phyloP scores from a whole-genome alignment of 2,888 invertebrate species.

The Linyphia triangularis region DNA sequence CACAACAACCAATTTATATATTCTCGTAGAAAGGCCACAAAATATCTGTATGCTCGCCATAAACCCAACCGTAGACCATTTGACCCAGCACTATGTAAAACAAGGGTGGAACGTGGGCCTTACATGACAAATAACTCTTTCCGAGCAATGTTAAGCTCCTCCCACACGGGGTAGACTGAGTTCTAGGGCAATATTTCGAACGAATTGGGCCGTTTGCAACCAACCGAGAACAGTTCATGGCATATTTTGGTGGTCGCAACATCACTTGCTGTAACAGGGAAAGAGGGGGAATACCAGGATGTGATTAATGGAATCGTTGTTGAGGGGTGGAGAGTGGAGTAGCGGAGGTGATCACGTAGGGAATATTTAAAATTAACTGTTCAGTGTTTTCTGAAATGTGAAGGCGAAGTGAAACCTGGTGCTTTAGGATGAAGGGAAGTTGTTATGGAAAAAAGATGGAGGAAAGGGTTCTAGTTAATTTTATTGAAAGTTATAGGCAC shows the following conservation, averaged over 20 bases:
- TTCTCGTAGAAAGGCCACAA: too few relatives aligned
- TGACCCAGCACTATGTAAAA: too few relatives aligned
- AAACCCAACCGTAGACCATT: too few relatives aligned
- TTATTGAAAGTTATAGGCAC: too few relatives aligned
- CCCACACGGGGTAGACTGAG: not conserved
- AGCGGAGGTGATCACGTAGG: not conserved
- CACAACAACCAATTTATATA: too few relatives aligned
- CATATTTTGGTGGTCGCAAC: conserved; percentile 38
- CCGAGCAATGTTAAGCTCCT: conserved; percentile 18
- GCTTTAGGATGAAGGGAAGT: too few relatives aligned
- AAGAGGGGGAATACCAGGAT: not conserved
- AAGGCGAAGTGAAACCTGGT: not conserved
- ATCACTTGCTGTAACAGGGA: conserved; percentile 33
- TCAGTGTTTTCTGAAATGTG: not conserved
- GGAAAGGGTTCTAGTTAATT: too few relatives aligned
- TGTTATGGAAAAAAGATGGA: too few relatives aligned
- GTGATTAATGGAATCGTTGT: not conserved
- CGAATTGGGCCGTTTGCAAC: conserved; percentile 40
- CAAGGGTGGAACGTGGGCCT: too few relatives aligned
- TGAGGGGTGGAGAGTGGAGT: not conserved
- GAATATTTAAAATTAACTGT: not conserved
- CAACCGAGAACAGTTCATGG: conserved; percentile 38
- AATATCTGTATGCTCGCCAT: too few relatives aligned
- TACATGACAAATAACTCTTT: conserved; percentile 31
- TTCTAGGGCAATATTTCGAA: conserved; percentile 47